These are phyloP conservation scores for Oryzias celebensis DNA, from an alignment of 2,113 vertebrate genomes.

Conservation along the genomic window DNA sequence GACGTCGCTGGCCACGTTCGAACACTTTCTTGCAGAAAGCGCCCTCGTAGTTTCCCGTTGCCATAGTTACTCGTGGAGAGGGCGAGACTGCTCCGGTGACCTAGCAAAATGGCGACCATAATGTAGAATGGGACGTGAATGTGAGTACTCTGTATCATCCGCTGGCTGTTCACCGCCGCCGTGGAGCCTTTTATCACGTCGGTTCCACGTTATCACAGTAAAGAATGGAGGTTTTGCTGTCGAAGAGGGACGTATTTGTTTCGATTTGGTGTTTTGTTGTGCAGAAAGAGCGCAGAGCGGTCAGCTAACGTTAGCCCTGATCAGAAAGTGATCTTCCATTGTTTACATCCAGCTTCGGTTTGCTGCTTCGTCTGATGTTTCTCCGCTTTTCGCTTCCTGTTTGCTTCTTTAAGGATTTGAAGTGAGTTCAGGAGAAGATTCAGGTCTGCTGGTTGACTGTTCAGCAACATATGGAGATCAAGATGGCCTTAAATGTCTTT, in stretches of 20 bases:
- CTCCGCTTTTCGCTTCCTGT: too few species aligned
- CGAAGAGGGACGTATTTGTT: too few species aligned
- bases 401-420: constrained; percentile 19
- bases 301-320: constrained; percentile 61
- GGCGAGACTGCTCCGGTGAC: constrained; percentile 65
- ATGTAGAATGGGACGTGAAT: constrained; percentile 51
- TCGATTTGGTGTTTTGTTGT: constrained; percentile 5
- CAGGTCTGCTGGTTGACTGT: constrained; percentile 42
- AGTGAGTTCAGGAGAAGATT: constrained; percentile 12
- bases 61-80: constrained; percentile 56
- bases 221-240: not conserved
- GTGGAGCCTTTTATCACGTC: accelerated
- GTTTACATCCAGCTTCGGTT: not conserved
- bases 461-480: constrained; percentile 44
- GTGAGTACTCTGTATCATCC: constrained; percentile 53
- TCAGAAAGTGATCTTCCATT: constrained; percentile 25
- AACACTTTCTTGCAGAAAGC: not conserved
- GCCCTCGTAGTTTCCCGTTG: constrained; percentile 27
- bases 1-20: not conserved
- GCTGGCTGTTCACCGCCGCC: constrained; percentile 4
- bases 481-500: constrained; percentile 75
- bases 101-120: constrained; percentile 68
- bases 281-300: not conserved
- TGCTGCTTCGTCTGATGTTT: too few species aligned
- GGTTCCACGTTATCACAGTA: accelerated